Conservation (phyloP, 2,888 invertebrate species). For the Pseudococcus viburni region DNA sequence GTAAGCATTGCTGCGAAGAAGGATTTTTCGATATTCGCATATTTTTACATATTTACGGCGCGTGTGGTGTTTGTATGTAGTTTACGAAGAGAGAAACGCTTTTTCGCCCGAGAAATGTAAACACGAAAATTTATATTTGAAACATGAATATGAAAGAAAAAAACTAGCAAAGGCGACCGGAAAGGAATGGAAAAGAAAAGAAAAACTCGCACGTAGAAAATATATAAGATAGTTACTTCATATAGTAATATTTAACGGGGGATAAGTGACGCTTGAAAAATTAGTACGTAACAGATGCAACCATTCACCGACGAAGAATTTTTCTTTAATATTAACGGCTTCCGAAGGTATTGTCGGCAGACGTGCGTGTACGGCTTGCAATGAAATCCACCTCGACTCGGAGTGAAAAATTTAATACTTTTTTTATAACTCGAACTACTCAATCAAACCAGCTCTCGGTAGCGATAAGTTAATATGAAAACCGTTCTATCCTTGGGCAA, state of each 20-base stretch:
- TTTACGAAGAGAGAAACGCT: constrained; percentile 13
- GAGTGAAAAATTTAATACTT: neutral
- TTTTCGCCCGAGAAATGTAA: constrained; percentile 36
- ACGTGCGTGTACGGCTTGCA: too few relatives aligned
- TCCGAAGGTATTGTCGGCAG: neutral
- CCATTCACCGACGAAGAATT: neutral
- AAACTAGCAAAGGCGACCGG: neutral
- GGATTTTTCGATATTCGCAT: constrained; percentile 63
- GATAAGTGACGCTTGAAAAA: constrained; percentile 42
- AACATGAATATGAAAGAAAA: constrained; percentile 28
- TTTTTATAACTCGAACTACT: constrained; percentile 17
- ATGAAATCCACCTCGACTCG: neutral
- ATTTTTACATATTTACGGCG: constrained; percentile 63
- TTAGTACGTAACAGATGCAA: constrained; percentile 38
- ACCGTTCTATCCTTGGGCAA: constrained; percentile 15
- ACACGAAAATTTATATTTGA: constrained; percentile 45
- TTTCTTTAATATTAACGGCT: constrained; percentile 25
- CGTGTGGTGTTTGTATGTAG: constrained; percentile 11
- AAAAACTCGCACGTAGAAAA: constrained; percentile 4
- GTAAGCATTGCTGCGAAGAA: constrained; percentile 35
- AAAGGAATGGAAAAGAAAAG: neutral
- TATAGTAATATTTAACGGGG: constrained; percentile 37
- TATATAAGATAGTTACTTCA: constrained; percentile 22
- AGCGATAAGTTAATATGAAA: constrained; percentile 41
- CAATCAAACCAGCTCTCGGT: constrained; percentile 3